Conservation (phyloP, 2,888 invertebrate species). For the Eubasilissa splendida region DNA sequence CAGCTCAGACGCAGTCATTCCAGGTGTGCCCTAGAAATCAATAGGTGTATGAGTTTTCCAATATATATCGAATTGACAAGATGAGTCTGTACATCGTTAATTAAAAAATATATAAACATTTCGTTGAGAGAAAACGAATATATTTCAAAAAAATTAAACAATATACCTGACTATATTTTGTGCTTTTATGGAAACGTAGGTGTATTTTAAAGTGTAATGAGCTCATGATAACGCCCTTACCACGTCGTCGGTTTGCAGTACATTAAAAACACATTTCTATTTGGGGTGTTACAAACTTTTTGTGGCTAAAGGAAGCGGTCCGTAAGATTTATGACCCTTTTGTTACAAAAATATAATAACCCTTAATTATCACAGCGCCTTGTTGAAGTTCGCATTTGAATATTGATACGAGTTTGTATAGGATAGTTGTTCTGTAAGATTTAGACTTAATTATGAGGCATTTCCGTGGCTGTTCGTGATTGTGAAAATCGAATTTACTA, state of each 20-base stretch:
- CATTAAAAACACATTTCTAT: slow-evolving; percentile 59
- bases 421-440: slow-evolving; percentile 32
- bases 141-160: background rate
- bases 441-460: background rate
- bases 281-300: slow-evolving; percentile 47
- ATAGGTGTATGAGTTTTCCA: too few species aligned
- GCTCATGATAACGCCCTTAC: slow-evolving; percentile 53
- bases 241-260: slow-evolving; percentile 45
- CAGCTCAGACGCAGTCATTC: too few species aligned
- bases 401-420: slow-evolving; percentile 52
- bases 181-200: slow-evolving; percentile 4
- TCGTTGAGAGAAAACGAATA: background rate
- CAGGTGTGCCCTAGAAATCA: too few species aligned
- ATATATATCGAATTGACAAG: too few species aligned
- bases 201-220: slow-evolving; percentile 46
- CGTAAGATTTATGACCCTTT: slow-evolving; percentile 56
- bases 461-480: slow-evolving; percentile 1
- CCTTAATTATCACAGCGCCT: slow-evolving; percentile 58
- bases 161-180: slow-evolving; percentile 14
- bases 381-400: slow-evolving; percentile 57
- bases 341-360: slow-evolving; percentile 58
- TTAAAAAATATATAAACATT: background rate
- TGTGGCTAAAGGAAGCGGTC: slow-evolving; percentile 55
- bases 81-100: background rate
- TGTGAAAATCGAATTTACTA: slow-evolving; percentile 10